phyloP scores from a whole-genome alignment of 2,888 invertebrate genomes.

The Cheilosia grossa region DNA sequence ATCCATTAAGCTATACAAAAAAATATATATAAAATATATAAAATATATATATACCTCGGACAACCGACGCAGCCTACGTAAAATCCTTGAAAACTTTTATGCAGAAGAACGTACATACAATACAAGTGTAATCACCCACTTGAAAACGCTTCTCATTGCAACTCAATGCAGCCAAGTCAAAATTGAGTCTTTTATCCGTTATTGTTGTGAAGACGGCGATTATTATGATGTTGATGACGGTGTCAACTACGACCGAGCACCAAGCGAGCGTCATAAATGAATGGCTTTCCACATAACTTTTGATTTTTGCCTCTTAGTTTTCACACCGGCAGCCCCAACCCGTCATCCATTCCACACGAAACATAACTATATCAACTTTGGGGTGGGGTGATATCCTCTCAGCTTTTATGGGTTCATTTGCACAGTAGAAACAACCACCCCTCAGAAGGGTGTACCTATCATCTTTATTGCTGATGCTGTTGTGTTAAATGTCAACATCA shows the following conservation, averaged over 20 bases:
- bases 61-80: too few relatives aligned
- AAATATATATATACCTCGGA: too few relatives aligned
- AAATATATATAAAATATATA: too few relatives aligned
- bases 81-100: conserved; percentile 22
- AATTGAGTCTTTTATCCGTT: conserved; percentile 31
- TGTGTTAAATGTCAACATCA: conserved; percentile 71
- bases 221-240: conserved; percentile 28
- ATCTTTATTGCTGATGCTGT: conserved; percentile 65
- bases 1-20: not conserved
- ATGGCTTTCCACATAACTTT: conserved; percentile 21
- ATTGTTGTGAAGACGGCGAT: conserved; percentile 36
- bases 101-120: not conserved
- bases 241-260: conserved; percentile 9
- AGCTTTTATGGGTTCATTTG: conserved; percentile 15
- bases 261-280: conserved; percentile 8
- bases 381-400: conserved; percentile 16
- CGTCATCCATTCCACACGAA: not conserved
- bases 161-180: conserved; percentile 18
- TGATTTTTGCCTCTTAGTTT: not conserved
- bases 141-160: conserved; percentile 20
- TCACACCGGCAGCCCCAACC: not conserved
- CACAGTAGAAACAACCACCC: conserved; percentile 50
- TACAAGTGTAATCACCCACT: conserved; percentile 33
- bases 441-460: conserved; percentile 41
- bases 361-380: not conserved